Conservation (phyloP, 92 coral and sea anemone species). For the Heliopora coerulea region DNA sequence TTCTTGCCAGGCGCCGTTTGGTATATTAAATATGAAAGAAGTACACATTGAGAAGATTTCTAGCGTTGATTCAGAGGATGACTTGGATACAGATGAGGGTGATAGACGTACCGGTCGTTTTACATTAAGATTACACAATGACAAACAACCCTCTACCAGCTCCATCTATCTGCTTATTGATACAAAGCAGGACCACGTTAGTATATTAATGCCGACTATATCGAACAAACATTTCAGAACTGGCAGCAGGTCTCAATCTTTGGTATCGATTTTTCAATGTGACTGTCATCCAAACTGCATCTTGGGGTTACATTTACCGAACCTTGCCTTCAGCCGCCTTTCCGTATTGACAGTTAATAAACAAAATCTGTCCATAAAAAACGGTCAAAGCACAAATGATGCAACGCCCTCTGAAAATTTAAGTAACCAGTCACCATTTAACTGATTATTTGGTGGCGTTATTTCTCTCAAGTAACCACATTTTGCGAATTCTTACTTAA, state of each 20-base stretch:
- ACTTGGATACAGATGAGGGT: constrained; percentile 30
- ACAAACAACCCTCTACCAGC: constrained; percentile 55
- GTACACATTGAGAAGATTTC: constrained; percentile 78
- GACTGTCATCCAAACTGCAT: too few relatives aligned
- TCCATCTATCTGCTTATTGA: constrained; percentile 77
- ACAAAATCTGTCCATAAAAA: too few relatives aligned
- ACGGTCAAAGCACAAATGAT: too few relatives aligned
- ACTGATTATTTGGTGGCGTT: too few relatives aligned
- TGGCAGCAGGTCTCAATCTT: too few relatives aligned
- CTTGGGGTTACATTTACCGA: too few relatives aligned
- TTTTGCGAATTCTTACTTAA: not conserved
- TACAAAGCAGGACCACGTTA: constrained; percentile 68
- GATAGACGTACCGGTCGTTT: constrained; percentile 52
- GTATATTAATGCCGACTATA: too few relatives aligned
- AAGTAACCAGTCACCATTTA: too few relatives aligned
- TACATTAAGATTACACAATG: constrained; percentile 70
- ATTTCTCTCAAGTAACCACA: not conserved
- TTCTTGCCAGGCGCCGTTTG: constrained; percentile 70
- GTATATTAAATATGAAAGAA: constrained; percentile 72
- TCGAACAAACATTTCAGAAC: too few relatives aligned
- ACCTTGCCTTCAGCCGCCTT: too few relatives aligned
- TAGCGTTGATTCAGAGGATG: constrained; percentile 70
- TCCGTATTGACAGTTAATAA: too few relatives aligned
- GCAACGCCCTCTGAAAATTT: too few relatives aligned
- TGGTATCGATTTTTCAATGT: not conserved